Conservation (phyloP, 2,888 invertebrate species). For the Podotricha telesiphe region DNA sequence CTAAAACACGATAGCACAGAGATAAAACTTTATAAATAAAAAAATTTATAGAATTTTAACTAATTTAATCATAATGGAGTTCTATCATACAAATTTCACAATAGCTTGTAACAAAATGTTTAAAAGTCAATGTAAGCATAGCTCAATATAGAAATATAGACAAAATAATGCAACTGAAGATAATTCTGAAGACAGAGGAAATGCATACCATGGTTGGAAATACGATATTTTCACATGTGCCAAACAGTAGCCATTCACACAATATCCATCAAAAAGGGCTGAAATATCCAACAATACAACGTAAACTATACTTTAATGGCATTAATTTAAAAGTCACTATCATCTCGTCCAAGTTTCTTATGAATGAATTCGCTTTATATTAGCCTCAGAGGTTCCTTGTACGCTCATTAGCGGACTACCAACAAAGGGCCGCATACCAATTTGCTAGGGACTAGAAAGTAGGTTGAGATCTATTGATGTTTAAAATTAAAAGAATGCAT, state of each 20-base stretch:
- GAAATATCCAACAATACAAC: neutral
- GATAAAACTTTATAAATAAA: no score
- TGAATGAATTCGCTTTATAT: conserved; percentile 51
- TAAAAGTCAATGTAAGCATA: neutral
- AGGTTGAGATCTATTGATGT: conserved; percentile 31
- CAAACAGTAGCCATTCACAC: conserved; percentile 46
- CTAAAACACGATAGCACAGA: no score
- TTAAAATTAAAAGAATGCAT: conserved; percentile 14
- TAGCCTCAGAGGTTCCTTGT: conserved; percentile 43
- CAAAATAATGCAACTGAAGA: conserved; percentile 19
- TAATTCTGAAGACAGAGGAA: conserved; percentile 39
- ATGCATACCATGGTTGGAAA: conserved; percentile 37
- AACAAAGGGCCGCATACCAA: conserved; percentile 42
- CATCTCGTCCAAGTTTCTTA: conserved; percentile 33
- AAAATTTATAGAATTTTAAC: no score
- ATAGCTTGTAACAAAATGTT: neutral
- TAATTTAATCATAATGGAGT: no score
- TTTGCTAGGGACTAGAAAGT: conserved; percentile 39
- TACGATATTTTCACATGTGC: conserved; percentile 46
- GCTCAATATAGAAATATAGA: neutral
- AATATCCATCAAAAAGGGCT: conserved; percentile 4
- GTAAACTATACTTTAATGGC: conserved; percentile 24
- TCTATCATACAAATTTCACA: no score
- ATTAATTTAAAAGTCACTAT: conserved; percentile 28
- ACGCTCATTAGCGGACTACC: conserved; percentile 38